Conservation (phyloP, 2,888 invertebrate genomes). For the Tenodera sinensis region DNA sequence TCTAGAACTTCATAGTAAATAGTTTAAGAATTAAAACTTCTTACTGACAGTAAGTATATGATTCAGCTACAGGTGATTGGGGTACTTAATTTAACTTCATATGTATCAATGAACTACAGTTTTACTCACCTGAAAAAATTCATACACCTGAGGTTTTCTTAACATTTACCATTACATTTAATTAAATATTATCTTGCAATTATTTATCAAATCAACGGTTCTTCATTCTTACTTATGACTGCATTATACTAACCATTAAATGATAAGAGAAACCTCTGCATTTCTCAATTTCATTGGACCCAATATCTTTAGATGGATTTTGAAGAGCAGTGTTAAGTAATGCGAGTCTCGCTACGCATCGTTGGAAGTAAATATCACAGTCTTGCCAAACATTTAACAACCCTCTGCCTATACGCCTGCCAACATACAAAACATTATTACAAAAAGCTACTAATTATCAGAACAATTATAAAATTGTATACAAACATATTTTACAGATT, state of each 20-base stretch:
- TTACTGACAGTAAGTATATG: no score
- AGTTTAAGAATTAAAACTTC: no score
- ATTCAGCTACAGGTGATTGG: no score
- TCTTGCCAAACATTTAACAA: constrained; percentile 64
- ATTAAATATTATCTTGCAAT: not conserved
- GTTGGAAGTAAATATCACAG: constrained; percentile 71
- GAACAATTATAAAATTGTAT: no score
- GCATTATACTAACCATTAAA: constrained; percentile 54
- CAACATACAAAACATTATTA: not conserved
- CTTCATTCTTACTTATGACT: not conserved
- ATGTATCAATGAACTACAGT: no score
- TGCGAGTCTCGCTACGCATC: constrained; percentile 65
- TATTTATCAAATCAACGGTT: not conserved
- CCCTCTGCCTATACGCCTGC: constrained; percentile 46
- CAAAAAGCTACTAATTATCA: no score
- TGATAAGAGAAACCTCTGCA: constrained; percentile 83
- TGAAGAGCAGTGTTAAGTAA: constrained; percentile 58
- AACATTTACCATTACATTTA: not conserved
- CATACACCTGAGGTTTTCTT: no score
- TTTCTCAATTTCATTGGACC: constrained; percentile 74
- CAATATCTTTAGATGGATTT: constrained; percentile 73
- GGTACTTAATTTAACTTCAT: no score
- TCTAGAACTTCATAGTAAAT: no score
- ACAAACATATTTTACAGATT: no score
- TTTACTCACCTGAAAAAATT: no score